These are phyloP conservation scores for Alcis repandata DNA, from an alignment of 2,888 invertebrate species.

Conservation along the genomic window DNA sequence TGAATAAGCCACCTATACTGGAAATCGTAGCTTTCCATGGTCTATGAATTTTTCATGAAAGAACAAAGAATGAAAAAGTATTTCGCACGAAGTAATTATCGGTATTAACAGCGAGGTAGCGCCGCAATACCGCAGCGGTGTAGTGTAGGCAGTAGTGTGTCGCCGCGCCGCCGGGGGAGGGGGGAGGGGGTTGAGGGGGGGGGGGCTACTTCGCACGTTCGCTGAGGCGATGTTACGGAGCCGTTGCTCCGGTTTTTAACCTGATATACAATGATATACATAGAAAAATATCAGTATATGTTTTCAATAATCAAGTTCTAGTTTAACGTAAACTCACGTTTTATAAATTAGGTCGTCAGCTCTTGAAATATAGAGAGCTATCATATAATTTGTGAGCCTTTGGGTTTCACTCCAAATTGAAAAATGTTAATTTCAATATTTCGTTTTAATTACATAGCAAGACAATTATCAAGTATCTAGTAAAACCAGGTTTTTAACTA, in stretches of 20 bases:
- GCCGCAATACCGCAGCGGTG: not conserved
- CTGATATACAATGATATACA: too few species aligned
- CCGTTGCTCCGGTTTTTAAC: slow-evolving; percentile 15
- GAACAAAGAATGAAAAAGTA: not conserved
- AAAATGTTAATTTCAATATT: too few species aligned
- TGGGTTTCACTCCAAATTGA: too few species aligned
- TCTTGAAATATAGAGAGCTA: too few species aligned
- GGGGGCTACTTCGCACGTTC: slow-evolving; percentile 28
- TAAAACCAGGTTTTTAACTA: too few species aligned
- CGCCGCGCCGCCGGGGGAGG: slow-evolving; percentile 7
- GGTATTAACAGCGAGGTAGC: slow-evolving; percentile 4
- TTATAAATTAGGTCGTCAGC: too few species aligned
- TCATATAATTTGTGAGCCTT: too few species aligned
- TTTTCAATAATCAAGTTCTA: too few species aligned
- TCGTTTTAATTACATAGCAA: too few species aligned
- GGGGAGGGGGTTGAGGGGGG: slow-evolving; percentile 22
- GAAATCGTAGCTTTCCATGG: not conserved
- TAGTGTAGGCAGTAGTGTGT: not conserved
- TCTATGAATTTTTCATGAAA: not conserved
- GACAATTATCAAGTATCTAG: too few species aligned
- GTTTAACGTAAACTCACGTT: not conserved
- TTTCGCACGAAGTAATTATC: slow-evolving; percentile 10
- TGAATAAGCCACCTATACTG: not conserved
- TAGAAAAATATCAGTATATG: too few species aligned
- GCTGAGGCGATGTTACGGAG: slow-evolving; percentile 14